Percentiles rank a stretch among this genome's conserved stretches.
Conservation (phyloP, 1,140 invertebrate species). For the Drosophila mauritiana region DNA sequence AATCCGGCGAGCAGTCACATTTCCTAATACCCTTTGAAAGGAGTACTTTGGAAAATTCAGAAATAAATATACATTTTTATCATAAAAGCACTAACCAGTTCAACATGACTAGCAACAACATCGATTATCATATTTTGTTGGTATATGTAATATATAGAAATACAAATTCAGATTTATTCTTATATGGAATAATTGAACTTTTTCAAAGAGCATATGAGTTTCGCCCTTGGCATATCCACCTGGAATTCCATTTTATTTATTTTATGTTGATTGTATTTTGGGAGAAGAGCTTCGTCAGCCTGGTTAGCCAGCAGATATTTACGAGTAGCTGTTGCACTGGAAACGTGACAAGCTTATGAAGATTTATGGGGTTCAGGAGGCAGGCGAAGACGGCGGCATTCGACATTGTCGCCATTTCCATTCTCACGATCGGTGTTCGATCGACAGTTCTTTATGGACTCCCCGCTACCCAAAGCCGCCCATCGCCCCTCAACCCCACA, state of each 20-base stretch:
- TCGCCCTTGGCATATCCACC: not conserved
- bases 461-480: slow-evolving; percentile 1
- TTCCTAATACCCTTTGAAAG: slow-evolving; percentile 3
- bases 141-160: too few species aligned
- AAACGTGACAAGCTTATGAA: slow-evolving; percentile 83
- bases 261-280: slow-evolving; percentile 21
- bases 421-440: slow-evolving; percentile 82
- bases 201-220: slow-evolving; percentile 15
- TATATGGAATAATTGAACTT: not conserved
- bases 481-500: too few species aligned
- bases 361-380: slow-evolving; percentile 77
- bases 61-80: not conserved
- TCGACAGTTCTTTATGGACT: slow-evolving; percentile 71
- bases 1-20: slow-evolving; percentile 59
- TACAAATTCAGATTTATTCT: not conserved
- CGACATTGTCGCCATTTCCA: slow-evolving; percentile 80
- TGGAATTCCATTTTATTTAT: slow-evolving; percentile 7
- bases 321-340: slow-evolving; percentile 82
- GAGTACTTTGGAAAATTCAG: not conserved
- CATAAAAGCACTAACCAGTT: too few species aligned
- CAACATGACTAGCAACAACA: not conserved
- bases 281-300: slow-evolving; percentile 39
- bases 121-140: not conserved
- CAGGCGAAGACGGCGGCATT: slow-evolving; percentile 53
- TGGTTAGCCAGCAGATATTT: slow-evolving; percentile 62